A percentile compares a stretch with the other conserved stretches of the same genome.
Evolutionary conservation across 2,113 vertebrate species (phyloP).

Genomic region (Gavia stellata): DNA sequence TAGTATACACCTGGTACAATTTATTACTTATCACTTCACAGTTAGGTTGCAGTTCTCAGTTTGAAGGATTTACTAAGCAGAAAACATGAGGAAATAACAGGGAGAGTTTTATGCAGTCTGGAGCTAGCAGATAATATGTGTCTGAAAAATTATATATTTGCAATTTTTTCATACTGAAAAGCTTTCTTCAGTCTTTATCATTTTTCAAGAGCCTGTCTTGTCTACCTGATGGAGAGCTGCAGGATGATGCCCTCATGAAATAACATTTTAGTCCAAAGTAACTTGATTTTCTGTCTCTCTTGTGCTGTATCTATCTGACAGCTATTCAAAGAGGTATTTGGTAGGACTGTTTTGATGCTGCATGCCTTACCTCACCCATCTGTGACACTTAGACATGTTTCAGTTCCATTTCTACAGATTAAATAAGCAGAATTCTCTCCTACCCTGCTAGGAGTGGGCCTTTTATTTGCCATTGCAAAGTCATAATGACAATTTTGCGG

Average conservation of each 20-base stretch:
- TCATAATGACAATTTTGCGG: background rate
- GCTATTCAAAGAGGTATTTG: background rate
- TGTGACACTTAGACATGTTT: background rate
- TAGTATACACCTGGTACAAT: background rate
- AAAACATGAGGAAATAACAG: background rate
- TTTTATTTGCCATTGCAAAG: background rate
- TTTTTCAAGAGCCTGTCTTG: background rate
- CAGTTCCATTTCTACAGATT: background rate
- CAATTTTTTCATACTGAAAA: background rate
- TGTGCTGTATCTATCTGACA: background rate
- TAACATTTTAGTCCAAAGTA: background rate
- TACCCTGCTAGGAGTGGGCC: background rate
- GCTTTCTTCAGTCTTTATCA: background rate
- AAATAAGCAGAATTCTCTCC: background rate
- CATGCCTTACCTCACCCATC: background rate
- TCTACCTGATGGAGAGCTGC: background rate
- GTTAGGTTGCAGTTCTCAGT: background rate
- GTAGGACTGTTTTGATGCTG: background rate
- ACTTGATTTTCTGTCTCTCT: background rate
- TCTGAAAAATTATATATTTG: background rate
- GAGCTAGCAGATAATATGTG: background rate
- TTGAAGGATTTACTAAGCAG: background rate
- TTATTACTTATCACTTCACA: background rate
- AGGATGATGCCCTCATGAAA: background rate
- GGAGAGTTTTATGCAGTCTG: background rate